Percentiles rank a stretch among this genome's conserved stretches.
phyloP scores from a whole-genome alignment of 2,888 invertebrate species.

The Nematopogon swammerdamellus region DNA sequence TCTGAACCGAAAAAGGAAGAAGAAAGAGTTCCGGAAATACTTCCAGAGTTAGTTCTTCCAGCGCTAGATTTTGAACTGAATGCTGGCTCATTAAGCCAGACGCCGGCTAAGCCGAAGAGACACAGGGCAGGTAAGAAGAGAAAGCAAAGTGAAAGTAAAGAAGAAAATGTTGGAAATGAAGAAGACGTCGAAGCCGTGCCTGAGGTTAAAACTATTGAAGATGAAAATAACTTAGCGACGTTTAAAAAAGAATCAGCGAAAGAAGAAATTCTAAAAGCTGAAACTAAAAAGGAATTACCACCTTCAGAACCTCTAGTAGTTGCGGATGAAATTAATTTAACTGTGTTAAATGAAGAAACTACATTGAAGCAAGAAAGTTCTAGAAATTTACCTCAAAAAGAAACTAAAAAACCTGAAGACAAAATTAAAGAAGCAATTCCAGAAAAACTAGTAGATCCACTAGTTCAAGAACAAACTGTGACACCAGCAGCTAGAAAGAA shows the following conservation, averaged over 20 bases:
- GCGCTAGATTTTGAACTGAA: slow-evolving; percentile 9
- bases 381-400: too few species aligned
- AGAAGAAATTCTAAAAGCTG: slow-evolving; percentile 2
- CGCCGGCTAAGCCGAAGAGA: slow-evolving; percentile 46
- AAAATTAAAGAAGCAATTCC: neutral
- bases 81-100: slow-evolving; percentile 14
- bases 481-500: slow-evolving; percentile 32
- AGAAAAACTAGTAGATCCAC: slow-evolving; percentile 6
- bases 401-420: too few species aligned
- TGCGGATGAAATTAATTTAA: too few species aligned
- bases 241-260: neutral
- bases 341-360: neutral
- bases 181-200: slow-evolving; percentile 10
- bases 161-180: slow-evolving; percentile 12
- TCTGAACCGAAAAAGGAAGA: slow-evolving; percentile 4
- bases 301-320: too few species aligned
- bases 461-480: slow-evolving; percentile 9
- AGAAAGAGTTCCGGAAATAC: slow-evolving; percentile 19
- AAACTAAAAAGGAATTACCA: neutral
- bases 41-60: slow-evolving; percentile 17
- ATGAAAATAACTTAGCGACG: slow-evolving; percentile 2
- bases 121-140: slow-evolving; percentile 42
- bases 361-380: too few species aligned
- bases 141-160: slow-evolving; percentile 21
- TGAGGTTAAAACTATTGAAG: slow-evolving; percentile 7